phyloP scores from a whole-genome alignment of 2,888 invertebrate species.

The Caenorhabditis uteleia region DNA sequence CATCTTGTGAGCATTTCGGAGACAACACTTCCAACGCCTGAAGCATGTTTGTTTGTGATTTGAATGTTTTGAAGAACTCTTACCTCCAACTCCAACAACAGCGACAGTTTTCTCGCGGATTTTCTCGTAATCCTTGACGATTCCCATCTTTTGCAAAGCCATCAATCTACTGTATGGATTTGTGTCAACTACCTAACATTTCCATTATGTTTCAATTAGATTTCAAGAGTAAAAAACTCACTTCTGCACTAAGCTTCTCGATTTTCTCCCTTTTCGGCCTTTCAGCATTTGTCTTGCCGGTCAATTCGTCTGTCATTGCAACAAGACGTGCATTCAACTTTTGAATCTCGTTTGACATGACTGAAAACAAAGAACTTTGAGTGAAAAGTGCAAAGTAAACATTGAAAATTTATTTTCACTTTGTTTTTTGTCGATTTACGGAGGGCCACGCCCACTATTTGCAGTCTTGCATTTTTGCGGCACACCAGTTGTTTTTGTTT shows the following conservation, averaged over 20 bases:
- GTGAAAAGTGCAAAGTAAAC: neutral
- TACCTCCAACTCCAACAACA: conserved; percentile 90
- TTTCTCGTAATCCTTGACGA: conserved; percentile 94
- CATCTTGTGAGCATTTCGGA: conserved; percentile 99
- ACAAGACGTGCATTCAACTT: neutral
- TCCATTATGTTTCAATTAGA: neutral
- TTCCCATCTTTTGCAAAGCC: conserved; percentile 98
- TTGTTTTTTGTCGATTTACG: conserved; percentile 36
- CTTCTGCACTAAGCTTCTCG: conserved; percentile 78
- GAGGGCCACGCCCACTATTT: conserved; percentile 18
- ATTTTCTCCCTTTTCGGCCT: conserved; percentile 62
- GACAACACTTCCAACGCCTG: conserved; percentile 96
- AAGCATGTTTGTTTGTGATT: neutral
- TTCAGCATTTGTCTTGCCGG: neutral
- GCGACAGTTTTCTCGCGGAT: conserved; percentile 84
- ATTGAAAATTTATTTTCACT: conserved; percentile 3
- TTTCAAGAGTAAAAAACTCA: conserved; percentile 4
- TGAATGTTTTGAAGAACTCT: neutral
- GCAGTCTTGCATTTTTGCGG: conserved; percentile 27
- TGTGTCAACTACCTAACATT: conserved; percentile 76
- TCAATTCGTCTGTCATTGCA: neutral
- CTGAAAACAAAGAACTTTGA: neutral
- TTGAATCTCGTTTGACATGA: conserved; percentile 5
- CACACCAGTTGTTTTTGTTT: conserved; percentile 11
- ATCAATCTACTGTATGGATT: conserved; percentile 96